Base-by-base conservation (phyloP, 2,888 invertebrate genomes). In the Drosophila limbata region DNA sequence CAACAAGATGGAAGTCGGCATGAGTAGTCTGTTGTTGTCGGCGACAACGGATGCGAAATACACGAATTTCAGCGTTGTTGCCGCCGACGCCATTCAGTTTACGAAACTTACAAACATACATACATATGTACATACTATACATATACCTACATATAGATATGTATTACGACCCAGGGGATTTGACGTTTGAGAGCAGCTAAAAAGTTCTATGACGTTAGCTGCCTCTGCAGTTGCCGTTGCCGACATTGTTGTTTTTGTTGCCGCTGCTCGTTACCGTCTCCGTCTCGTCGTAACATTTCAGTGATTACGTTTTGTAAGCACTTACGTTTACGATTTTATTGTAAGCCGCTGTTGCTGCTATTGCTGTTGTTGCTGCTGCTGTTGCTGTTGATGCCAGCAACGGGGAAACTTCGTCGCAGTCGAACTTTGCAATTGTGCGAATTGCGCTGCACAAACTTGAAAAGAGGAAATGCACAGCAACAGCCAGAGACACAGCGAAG, bases 241-340 rank as follows among this genome's bases (percentile, higher is more conserved):
- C 11, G 21, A 6, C 13, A 6, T 28, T 39, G 40, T 15, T 25
- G 47, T 50, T 48, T 45, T 17, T 47, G 60, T 56, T 48, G 52
- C 68, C 50, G 44, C 57, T 48, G 71, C 79, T 75, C 56, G 68
- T 69, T 70, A 79, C 71, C 65, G 59, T 51, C 57, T 47, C 37
- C 63, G 74, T 69, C 68, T 57, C 70, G 59, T 69, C 72, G 73
- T 65, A 74, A 67, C 87, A 88, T 88, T 86, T 84, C 87, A 86
- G 88, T 85, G 88, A 88, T 85, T 85, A 85, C 84, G 84, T 86
- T 74, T 79, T 81, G 88, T 79, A 84, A 85, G 86, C 81, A 79
- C 76, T 77, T 73, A 66, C 81, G 80, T 76, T 77, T 84, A 81
- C 83, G 68, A 73, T 73, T 87, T 87, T 84, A 84, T 84, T 84